Conservation (phyloP, 1,140 invertebrate species). For the Leguminivora glycinivorella region DNA sequence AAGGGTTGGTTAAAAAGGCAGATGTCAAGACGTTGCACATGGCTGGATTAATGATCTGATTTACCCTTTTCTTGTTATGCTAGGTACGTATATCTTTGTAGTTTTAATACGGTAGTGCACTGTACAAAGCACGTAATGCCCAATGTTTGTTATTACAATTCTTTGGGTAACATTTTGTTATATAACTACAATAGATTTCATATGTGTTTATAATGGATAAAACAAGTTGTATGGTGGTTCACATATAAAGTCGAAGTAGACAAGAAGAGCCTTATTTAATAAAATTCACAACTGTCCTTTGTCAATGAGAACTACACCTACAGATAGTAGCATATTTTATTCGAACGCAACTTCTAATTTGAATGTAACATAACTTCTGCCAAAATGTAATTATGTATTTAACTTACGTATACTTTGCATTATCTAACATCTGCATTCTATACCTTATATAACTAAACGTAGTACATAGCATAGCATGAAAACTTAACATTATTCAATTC, state of each 20-base stretch:
- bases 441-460: no score
- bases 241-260: background rate
- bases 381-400: no score
- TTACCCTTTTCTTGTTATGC: slow-evolving; percentile 38
- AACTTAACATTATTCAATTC: no score
- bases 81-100: slow-evolving; percentile 37
- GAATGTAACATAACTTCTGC: no score
- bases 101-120: slow-evolving; percentile 31
- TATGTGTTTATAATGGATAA: background rate
- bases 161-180: background rate
- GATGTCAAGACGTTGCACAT: slow-evolving; percentile 54
- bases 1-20: slow-evolving; percentile 51
- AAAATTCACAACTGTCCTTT: no score
- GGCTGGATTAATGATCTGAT: slow-evolving; percentile 52
- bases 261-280: background rate
- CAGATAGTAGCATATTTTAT: no score
- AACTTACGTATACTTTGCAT: no score
- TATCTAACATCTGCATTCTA: no score
- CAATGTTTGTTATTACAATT: slow-evolving; percentile 9
- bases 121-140: background rate
- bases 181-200: background rate
- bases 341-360: no score
- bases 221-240: background rate
- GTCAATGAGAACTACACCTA: no score
- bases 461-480: no score